phyloP scores from a whole-genome alignment of 2,888 invertebrate species.

The Synergus japonicus region DNA sequence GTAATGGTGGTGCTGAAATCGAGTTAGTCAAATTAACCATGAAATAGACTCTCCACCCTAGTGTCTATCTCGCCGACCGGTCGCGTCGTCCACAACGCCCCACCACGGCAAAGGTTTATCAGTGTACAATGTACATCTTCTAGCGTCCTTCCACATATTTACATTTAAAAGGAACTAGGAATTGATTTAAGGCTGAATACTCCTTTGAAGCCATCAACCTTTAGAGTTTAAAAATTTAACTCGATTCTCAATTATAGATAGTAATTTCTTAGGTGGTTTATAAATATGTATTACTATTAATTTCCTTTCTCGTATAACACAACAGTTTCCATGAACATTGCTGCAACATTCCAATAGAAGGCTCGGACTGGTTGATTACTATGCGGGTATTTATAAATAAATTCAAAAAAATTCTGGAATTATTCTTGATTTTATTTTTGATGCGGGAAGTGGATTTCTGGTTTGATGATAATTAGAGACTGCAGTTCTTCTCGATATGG shows the following conservation, averaged over 20 bases:
- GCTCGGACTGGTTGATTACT: too few species aligned
- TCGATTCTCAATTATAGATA: too few species aligned
- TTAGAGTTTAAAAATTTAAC: not conserved
- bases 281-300: too few species aligned
- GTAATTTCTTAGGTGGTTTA: too few species aligned
- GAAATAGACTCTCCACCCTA: conserved; percentile 77
- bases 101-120: conserved; percentile 61
- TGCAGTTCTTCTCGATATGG: not conserved
- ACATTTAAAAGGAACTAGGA: conserved; percentile 1
- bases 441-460: too few species aligned
- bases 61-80: conserved; percentile 69
- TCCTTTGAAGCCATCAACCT: not conserved
- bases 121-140: conserved; percentile 55
- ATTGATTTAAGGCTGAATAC: not conserved
- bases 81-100: conserved; percentile 67
- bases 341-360: too few species aligned
- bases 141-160: not conserved
- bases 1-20: conserved; percentile 68
- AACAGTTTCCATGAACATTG: too few species aligned
- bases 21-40: conserved; percentile 78
- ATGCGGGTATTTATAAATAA: too few species aligned
- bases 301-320: too few species aligned
- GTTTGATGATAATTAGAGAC: not conserved
- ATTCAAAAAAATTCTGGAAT: too few species aligned
- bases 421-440: too few species aligned